phyloP scores from a whole-genome alignment of 2,113 vertebrate species.

The Trinectes maculatus region DNA sequence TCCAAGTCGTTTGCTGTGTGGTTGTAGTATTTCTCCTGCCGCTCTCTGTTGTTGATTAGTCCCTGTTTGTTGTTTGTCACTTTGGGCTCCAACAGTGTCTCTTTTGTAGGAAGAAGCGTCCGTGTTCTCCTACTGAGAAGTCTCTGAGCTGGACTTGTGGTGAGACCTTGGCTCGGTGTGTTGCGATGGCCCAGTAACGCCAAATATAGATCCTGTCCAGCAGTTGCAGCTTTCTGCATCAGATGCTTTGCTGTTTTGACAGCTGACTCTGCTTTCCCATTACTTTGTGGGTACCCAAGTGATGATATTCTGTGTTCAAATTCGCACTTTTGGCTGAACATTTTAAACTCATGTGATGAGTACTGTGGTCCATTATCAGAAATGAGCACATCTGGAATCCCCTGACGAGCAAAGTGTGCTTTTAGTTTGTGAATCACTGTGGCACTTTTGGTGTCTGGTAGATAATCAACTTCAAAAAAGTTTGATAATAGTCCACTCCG shows the following conservation, averaged over 20 bases:
- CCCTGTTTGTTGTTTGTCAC: too few species aligned
- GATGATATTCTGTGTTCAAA: neutral
- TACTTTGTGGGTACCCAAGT: neutral
- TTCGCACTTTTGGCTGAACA: neutral
- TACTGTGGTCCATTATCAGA: neutral
- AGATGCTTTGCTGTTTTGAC: slow-evolving; percentile 4
- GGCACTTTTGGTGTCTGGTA: neutral
- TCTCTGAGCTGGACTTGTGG: neutral
- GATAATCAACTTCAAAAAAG: neutral
- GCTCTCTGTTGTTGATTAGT: too few species aligned
- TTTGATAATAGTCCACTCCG: neutral
- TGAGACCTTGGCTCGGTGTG: neutral
- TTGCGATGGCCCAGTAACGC: neutral
- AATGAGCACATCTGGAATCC: neutral
- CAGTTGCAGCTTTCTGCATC: neutral
- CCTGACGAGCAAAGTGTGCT: neutral
- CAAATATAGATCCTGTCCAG: slow-evolving; percentile 2
- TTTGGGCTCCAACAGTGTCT: neutral
- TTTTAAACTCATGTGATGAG: neutral
- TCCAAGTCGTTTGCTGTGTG: too few species aligned
- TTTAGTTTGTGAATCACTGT: neutral
- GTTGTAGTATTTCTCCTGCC: too few species aligned
- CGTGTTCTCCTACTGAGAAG: too few species aligned
- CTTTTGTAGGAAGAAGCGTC: too few species aligned
- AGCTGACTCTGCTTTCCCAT: neutral